Percentiles rank a stretch among this genome's conserved stretches.
phyloP scores from a whole-genome alignment of 2,888 invertebrate species.

The Enchytraeus crypticus region DNA sequence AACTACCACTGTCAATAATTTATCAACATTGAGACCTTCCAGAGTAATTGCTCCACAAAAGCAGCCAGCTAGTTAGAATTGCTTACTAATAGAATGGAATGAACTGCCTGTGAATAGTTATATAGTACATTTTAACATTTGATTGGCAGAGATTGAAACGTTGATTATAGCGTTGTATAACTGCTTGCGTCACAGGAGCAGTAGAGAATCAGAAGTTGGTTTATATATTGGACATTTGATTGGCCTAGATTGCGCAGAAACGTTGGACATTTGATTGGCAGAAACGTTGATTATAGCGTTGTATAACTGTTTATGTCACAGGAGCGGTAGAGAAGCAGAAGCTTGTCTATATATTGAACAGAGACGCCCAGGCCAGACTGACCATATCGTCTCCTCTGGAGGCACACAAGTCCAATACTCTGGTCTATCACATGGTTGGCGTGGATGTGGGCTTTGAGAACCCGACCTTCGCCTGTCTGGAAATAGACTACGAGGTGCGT shows the following conservation, averaged over 20 bases:
- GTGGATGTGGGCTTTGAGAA: conserved; percentile 97
- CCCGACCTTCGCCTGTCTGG: conserved; percentile 97
- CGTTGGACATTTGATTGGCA: no score
- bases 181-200: conserved; percentile 60
- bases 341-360: conserved; percentile 92
- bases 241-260: no score
- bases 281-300: neutral
- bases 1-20: no score
- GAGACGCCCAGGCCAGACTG: conserved; percentile 90
- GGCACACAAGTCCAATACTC: conserved; percentile 96
- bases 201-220: conserved; percentile 97
- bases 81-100: no score
- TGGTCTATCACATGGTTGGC: conserved; percentile 96
- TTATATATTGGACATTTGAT: conserved; percentile 92
- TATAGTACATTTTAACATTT: no score
- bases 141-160: no score
- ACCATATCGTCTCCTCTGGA: conserved; percentile 98
- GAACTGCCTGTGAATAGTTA: no score
- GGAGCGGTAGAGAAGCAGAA: conserved; percentile 98
- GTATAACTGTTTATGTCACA: conserved; percentile 38
- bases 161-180: neutral
- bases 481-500: conserved; percentile 87
- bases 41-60: no score
- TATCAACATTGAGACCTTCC: no score
- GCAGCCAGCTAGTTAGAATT: no score